Evolutionary conservation across 2,113 vertebrate genomes (phyloP), one percentile per base, ranked within the genome.

Genomic region (Stigmatopora argus): DNA sequence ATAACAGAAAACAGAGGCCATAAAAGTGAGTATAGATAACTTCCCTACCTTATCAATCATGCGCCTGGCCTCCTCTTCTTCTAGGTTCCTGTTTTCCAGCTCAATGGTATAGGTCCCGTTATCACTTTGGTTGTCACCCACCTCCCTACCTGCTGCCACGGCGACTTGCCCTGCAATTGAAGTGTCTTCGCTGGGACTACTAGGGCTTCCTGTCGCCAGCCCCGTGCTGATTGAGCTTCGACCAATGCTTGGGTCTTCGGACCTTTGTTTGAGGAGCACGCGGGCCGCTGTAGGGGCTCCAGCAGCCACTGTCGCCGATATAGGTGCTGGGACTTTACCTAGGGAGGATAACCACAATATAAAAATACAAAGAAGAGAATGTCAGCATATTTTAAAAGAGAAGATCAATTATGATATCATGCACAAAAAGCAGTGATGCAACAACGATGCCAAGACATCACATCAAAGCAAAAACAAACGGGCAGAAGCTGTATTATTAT

Each of bases 91-190:
- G 81, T 94, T 96, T 88, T 99, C 96, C 91, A 96, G 85, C 79
- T 98, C 96, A 53, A 98, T 97, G 69, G 95, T 96, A 78, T 97
- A 98, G 73, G 96, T 96, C 67, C 94, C 96, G 88, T 96, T 98
- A 82, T 97, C 95, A 65, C 94, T 97, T 82, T 94, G 94, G 77
- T 98, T 93, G 66, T 98, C 95, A 45, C 94, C 95, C 69, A 72
- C 81, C 47, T 70, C 82, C 9, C 69, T 78, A n/a, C 58, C 78
- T 8, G 76, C 69, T 1, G 73, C 63, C 46, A 48, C 74, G 0
- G 23, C 51, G 13, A 62, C 74, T 65, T 51, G 77, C 1, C 78
- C 83, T 14, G 75, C 49, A 0, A 74, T 41, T 0, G 87, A 87
- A 12, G 81, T 41, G 73, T 95, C 93, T 66, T 93, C 91, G 34